phyloP scores from a whole-genome alignment of 2,113 vertebrate genomes.

The Anhinga rufa region DNA sequence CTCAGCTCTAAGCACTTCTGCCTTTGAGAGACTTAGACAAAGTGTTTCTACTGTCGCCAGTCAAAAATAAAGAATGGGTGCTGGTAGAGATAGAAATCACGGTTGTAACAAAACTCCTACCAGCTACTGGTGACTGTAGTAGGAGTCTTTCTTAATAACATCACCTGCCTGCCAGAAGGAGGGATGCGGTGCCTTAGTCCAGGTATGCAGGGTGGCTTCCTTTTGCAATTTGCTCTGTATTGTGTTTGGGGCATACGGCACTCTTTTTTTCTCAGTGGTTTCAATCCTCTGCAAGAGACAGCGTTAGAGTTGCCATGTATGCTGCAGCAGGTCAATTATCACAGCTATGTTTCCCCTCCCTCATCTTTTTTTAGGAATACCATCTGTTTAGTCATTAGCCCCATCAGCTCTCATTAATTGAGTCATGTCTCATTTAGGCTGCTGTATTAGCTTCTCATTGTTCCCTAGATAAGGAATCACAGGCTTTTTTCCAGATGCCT shows the following conservation, averaged over 20 bases:
- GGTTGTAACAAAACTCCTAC: neutral
- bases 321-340: slow-evolving; percentile 43
- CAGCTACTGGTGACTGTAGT: neutral
- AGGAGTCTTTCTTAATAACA: neutral
- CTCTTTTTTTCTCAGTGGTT: neutral
- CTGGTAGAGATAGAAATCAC: neutral
- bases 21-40: neutral
- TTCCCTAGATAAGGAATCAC: slow-evolving; percentile 38
- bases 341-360: slow-evolving; percentile 46
- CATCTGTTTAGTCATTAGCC: slow-evolving; percentile 72
- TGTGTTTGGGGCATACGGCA: neutral
- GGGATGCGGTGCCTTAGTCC: neutral
- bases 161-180: neutral
- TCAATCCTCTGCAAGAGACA: neutral
- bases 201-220: neutral
- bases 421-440: slow-evolving; percentile 66
- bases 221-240: neutral
- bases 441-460: slow-evolving; percentile 56
- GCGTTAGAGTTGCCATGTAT: neutral
- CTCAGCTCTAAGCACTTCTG: neutral
- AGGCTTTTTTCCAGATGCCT: slow-evolving; percentile 54
- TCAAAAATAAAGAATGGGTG: neutral
- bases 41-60: neutral
- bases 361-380: slow-evolving; percentile 58
- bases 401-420: slow-evolving; percentile 69